phyloP scores from a whole-genome alignment of 2,888 invertebrate species.

The Geophilus truncorum region DNA sequence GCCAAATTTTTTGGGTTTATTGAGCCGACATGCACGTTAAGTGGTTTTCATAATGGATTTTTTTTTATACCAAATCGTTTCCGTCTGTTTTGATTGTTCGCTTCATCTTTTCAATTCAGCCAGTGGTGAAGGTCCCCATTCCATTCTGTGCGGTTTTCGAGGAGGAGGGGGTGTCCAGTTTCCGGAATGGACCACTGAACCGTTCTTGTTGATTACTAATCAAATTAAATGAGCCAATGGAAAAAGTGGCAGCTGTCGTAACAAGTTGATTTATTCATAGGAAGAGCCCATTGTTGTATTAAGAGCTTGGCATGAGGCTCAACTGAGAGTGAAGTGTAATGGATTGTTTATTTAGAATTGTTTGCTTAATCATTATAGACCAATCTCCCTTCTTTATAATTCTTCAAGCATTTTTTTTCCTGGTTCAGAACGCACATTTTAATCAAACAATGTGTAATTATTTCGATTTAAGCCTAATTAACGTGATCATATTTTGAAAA shows the following conservation, averaged over 20 bases:
- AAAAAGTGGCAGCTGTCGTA: constrained; percentile 27
- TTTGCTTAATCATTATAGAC: constrained; percentile 3
- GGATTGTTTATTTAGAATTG: background rate
- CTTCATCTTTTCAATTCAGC: background rate
- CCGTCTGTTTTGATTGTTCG: background rate
- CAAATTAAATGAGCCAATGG: constrained; percentile 29
- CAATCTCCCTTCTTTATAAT: background rate
- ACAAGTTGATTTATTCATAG: constrained; percentile 28
- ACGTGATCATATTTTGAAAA: background rate
- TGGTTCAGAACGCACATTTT: background rate
- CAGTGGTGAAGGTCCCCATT: background rate
- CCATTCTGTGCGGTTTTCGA: background rate
- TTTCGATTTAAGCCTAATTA: background rate
- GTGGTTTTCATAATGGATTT: background rate
- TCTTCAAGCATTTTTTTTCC: background rate
- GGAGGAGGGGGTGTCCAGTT: background rate
- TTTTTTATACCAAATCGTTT: background rate
- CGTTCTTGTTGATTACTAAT: constrained; percentile 28
- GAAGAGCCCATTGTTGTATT: constrained; percentile 20
- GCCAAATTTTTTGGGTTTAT: too few relatives aligned
- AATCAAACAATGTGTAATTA: background rate
- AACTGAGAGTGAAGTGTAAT: background rate
- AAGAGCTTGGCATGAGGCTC: background rate
- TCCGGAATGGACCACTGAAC: constrained; percentile 10
- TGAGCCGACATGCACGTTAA: background rate